Percentiles rank a stretch among this genome's conserved stretches.
phyloP scores from a whole-genome alignment of 2,113 vertebrate species.

The Myxocyprinus asiaticus region DNA sequence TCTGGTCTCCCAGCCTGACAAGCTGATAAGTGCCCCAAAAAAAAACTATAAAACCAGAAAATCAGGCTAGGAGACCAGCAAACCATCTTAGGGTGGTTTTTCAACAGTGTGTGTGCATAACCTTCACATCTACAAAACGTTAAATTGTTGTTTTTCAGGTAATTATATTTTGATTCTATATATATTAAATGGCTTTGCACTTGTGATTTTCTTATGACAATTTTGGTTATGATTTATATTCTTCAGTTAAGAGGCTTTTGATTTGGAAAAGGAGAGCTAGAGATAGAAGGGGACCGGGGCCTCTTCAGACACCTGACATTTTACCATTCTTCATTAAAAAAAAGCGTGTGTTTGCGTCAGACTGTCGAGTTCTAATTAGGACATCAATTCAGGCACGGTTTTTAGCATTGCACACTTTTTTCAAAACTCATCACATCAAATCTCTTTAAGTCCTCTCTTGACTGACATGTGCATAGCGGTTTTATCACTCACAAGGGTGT shows the following conservation, averaged over 20 bases:
- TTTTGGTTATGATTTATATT: conserved; percentile 1
- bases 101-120: no score
- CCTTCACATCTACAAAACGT: neutral
- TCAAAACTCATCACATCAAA: neutral
- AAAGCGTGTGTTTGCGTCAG: conserved; percentile 41
- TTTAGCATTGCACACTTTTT: conserved; percentile 1
- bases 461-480: neutral
- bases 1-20: no score
- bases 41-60: no score
- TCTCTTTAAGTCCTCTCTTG: conserved; percentile 42
- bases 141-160: neutral
- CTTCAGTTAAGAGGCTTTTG: conserved; percentile 11
- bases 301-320: conserved; percentile 47
- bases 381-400: conserved; percentile 36
- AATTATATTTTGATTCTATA: conserved; percentile 2
- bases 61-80: no score
- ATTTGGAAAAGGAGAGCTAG: conserved; percentile 13
- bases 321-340: conserved; percentile 59
- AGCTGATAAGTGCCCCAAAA: no score
- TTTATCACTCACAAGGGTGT: neutral
- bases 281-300: conserved; percentile 20
- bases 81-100: no score
- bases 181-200: neutral
- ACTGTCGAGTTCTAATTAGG: conserved; percentile 57
- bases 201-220: neutral